Base-by-base conservation (phyloP, 2,888 invertebrate species). In the Cantharis lateralis region DNA sequence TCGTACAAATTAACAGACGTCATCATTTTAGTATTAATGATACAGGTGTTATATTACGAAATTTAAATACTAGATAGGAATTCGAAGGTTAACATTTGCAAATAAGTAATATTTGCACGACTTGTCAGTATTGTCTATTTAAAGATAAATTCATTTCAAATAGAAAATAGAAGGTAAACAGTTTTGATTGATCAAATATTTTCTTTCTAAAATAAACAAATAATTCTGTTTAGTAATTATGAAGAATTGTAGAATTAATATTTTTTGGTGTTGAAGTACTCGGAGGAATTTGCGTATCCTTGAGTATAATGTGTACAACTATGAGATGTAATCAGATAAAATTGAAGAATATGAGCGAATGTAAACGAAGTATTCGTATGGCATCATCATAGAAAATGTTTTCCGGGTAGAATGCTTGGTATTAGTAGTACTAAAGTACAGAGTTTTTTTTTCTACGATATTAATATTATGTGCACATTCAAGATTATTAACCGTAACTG, bases 1-100 rank as follows among this genome's bases (percentile, higher is more conserved):
- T 48, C 48, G 48, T 48, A n/a, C 48, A 48, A 48, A 48, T 48
- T 48, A 48, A 48, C 48, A 48, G 48, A 48, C 48, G 48, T 48
- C 48, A 48, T 66, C 64, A 11, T 66, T 20, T 66, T 66, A 66
- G 64, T 15, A 66, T 66, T 66, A 66, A 68, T 62, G 68, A 24
- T 73, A 68, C 73, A 73, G 73, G 73, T 73, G 73, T 69, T 24
- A 62, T 48, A 73, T 73, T 73, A 73, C 73, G 73, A 73, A 73
- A 73, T 73, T 73, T 62, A 62, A 73, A 73, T 24, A 62, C 73
- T 62, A 62, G 28, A 68, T 68, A 62, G 62, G 73, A 73, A 73
- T 73, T 73, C 68, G 73, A 73, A 73, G 73, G 73, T 69, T 73
- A 66, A 69, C 48, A 48, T 48, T 73, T 73, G 73, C 73, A 73